These are phyloP conservation scores for Drosophila sordidula DNA, from an alignment of 2,888 invertebrate species.

Conservation along the genomic window DNA sequence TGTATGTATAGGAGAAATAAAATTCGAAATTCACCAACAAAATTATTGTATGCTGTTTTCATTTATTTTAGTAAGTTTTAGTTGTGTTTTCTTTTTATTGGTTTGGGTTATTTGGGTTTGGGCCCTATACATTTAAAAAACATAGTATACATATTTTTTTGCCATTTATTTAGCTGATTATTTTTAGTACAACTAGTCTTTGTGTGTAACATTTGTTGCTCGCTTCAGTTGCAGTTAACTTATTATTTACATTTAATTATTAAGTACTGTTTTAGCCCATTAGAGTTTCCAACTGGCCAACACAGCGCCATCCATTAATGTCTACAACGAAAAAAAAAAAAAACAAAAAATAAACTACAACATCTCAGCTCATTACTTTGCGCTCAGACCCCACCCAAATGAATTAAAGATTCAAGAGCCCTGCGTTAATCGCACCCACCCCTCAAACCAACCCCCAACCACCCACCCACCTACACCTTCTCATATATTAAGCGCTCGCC, in stretches of 20 bases:
- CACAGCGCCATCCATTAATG: no score
- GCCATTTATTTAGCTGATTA: constrained; percentile 24
- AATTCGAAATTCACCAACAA: constrained; percentile 51
- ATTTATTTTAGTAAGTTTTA: constrained; percentile 51
- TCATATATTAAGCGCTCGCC: constrained; percentile 52
- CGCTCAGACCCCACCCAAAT: constrained; percentile 11
- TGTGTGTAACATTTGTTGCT: constrained; percentile 24
- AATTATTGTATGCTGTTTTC: constrained; percentile 48
- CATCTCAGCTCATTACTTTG: constrained; percentile 36
- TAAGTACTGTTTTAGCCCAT: constrained; percentile 19
- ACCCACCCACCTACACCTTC: constrained; percentile 1
- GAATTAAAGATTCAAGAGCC: constrained; percentile 6
- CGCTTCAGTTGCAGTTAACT: constrained; percentile 28
- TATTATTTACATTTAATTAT: constrained; percentile 7
- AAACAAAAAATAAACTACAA: constrained; percentile 1
- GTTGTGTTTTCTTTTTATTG: constrained; percentile 38
- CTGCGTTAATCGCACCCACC: constrained; percentile 2
- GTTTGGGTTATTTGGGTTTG: constrained; percentile 24
- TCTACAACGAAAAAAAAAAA: neutral
- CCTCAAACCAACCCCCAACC: neutral
- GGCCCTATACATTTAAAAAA: constrained; percentile 7
- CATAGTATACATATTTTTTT: constrained; percentile 1
- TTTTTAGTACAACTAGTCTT: constrained; percentile 20
- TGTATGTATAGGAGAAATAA: constrained; percentile 40
- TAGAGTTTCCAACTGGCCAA: constrained; percentile 20